These are phyloP conservation scores for Crenuchus spilurus DNA, from an alignment of 2,797 vertebrate genomes.

Conservation along the genomic window DNA sequence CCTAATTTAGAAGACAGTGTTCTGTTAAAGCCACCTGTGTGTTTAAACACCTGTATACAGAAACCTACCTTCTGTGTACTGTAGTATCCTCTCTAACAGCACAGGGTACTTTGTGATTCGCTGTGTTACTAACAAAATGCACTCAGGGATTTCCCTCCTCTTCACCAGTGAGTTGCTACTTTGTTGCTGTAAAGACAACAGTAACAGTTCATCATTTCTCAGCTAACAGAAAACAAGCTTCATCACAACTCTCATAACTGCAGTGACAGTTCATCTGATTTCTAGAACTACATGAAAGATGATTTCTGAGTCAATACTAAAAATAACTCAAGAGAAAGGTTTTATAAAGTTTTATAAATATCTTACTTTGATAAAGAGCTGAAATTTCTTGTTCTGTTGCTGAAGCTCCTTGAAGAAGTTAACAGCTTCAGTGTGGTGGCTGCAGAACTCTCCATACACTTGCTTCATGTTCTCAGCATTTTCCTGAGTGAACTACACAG, in stretches of 20 bases:
- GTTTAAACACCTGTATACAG: background rate
- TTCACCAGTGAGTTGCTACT: slow-evolving; percentile 90
- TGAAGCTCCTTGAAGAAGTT: slow-evolving; percentile 92
- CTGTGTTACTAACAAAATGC: slow-evolving; percentile 95
- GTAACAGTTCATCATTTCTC: background rate
- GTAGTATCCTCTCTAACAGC: slow-evolving; percentile 91
- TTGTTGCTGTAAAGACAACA: slow-evolving; percentile 81
- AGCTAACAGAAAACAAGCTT: background rate
- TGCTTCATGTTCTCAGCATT: slow-evolving; percentile 89
- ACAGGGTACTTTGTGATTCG: slow-evolving; percentile 98
- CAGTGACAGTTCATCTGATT: background rate
- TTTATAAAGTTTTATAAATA: slow-evolving; percentile 34
- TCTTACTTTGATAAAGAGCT: slow-evolving; percentile 92
- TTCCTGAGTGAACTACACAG: slow-evolving; percentile 90
- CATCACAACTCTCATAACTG: background rate
- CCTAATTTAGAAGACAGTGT: too few relatives aligned
- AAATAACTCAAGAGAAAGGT: background rate
- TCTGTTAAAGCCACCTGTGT: background rate
- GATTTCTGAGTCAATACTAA: background rate
- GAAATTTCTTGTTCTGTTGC: slow-evolving; percentile 95
- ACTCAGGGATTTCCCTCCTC: slow-evolving; percentile 92
- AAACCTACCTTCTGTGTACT: slow-evolving; percentile 86
- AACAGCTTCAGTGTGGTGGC: slow-evolving; percentile 92
- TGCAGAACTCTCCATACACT: slow-evolving; percentile 95
- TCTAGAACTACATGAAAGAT: background rate